Conservation (phyloP, 1,140 invertebrate species). For the Amphibalanus amphitrite region DNA sequence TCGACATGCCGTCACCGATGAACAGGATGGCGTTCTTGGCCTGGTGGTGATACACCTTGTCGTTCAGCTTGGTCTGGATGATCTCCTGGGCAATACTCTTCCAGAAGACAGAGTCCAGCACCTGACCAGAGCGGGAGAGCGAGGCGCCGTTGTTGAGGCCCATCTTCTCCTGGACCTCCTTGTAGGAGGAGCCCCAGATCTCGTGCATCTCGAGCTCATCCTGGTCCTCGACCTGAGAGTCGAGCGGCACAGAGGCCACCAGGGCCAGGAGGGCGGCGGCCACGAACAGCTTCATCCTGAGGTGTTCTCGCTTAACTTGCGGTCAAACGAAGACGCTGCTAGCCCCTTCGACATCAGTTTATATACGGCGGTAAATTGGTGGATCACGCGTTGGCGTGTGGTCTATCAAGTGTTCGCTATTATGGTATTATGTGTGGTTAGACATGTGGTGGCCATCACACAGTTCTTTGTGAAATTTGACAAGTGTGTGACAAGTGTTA, state of each 20-base stretch:
- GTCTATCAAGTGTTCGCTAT: too few relatives aligned
- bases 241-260: not conserved
- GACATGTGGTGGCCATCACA: too few relatives aligned
- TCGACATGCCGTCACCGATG: conserved; percentile 39
- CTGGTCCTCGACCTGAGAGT: not conserved
- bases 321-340: too few relatives aligned
- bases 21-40: conserved; percentile 58
- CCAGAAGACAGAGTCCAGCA: not conserved
- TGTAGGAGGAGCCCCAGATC: not conserved
- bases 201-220: conserved; percentile 3
- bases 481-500: too few relatives aligned
- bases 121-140: not conserved
- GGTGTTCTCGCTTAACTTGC: too few relatives aligned
- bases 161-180: not conserved
- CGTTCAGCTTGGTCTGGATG: not conserved
- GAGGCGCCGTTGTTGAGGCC: not conserved
- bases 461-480: too few relatives aligned
- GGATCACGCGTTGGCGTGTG: too few relatives aligned
- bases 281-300: not conserved
- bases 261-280: not conserved
- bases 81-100: not conserved
- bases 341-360: too few relatives aligned
- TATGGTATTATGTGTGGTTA: too few relatives aligned
- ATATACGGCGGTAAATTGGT: too few relatives aligned
- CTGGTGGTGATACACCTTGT: conserved; percentile 6